phyloP scores from a whole-genome alignment of 2,888 invertebrate species.

The Cryptus armator region DNA sequence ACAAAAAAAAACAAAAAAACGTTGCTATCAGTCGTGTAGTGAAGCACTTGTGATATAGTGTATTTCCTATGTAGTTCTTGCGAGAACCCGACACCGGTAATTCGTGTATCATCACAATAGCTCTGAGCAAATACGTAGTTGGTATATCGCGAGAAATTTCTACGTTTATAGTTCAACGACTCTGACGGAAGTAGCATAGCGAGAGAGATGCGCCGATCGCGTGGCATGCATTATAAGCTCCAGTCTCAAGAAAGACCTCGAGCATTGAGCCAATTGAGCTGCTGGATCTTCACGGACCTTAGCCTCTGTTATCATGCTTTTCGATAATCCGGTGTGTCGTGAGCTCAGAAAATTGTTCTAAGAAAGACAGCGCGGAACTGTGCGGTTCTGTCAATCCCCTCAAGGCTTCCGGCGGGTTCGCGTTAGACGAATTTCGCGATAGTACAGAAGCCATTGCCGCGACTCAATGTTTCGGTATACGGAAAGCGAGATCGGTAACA shows the following conservation, averaged over 20 bases:
- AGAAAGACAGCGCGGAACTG: neutral
- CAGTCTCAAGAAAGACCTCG: constrained; percentile 29
- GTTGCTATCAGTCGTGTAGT: constrained; percentile 26
- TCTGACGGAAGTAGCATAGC: constrained; percentile 7
- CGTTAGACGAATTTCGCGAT: constrained; percentile 55
- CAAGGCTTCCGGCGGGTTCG: constrained; percentile 20
- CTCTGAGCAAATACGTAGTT: constrained; percentile 19
- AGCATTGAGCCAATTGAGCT: constrained; percentile 33
- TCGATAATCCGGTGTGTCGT: constrained; percentile 40
- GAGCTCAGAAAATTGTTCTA: constrained; percentile 30
- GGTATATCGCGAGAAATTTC: neutral
- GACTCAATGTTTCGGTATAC: constrained; percentile 4
- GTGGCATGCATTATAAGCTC: neutral
- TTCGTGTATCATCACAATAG: neutral
- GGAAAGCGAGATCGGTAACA: constrained; percentile 36
- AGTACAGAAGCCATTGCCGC: constrained; percentile 47
- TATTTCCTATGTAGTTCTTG: neutral
- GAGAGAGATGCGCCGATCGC: constrained; percentile 19
- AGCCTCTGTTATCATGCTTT: constrained; percentile 34
- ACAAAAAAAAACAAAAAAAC: neutral
- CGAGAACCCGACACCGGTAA: neutral
- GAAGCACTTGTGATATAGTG: constrained; percentile 27
- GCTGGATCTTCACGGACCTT: constrained; percentile 6
- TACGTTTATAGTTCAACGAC: constrained; percentile 38
- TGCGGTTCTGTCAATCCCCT: constrained; percentile 25